phyloP scores from a whole-genome alignment of 2,113 vertebrate genomes.

The Oryzias woworae region DNA sequence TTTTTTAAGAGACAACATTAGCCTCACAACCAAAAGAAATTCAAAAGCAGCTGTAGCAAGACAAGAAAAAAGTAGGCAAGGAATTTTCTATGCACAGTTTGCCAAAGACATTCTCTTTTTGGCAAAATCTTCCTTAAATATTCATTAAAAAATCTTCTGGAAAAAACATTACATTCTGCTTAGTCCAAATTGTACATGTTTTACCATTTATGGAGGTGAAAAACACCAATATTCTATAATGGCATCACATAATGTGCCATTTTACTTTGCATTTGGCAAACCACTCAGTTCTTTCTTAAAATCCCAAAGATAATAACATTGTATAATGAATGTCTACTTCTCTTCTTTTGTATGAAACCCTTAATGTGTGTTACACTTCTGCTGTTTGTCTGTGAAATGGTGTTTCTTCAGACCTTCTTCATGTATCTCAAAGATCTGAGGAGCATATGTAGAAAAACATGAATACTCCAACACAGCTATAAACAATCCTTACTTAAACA shows the following conservation, averaged over 20 bases:
- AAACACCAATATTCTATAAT: constrained; percentile 6
- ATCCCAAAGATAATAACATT: constrained; percentile 5
- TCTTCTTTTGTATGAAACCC: constrained; percentile 31
- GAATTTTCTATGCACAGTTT: constrained; percentile 13
- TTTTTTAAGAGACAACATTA: constrained; percentile 15
- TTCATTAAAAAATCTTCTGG: constrained; percentile 10
- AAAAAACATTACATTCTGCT: constrained; percentile 2
- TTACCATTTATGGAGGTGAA: constrained; percentile 1
- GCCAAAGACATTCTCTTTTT: constrained; percentile 25
- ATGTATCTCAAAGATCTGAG: constrained; percentile 74
- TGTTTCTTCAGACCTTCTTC: constrained; percentile 60
- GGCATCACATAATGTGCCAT: constrained; percentile 4
- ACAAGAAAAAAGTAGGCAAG: constrained; percentile 14
- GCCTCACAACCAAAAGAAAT: constrained; percentile 8
- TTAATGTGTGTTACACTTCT: constrained; percentile 7
- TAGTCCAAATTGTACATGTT: constrained; percentile 4
- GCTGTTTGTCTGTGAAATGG: constrained; percentile 19
- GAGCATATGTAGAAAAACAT: constrained; percentile 52
- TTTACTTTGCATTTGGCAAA: constrained; percentile 19
- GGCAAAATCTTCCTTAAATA: constrained; percentile 33
- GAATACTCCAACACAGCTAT: constrained; percentile 22
- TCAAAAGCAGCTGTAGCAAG: constrained; percentile 26
- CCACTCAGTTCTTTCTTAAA: neutral
- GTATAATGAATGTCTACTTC: constrained; percentile 14
- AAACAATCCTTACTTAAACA: constrained; percentile 18